Percentiles rank a stretch among this genome's conserved stretches.
These are phyloP conservation scores for Podarcis muralis DNA, from an alignment of 2,113 vertebrate species.

Conservation along the genomic window DNA sequence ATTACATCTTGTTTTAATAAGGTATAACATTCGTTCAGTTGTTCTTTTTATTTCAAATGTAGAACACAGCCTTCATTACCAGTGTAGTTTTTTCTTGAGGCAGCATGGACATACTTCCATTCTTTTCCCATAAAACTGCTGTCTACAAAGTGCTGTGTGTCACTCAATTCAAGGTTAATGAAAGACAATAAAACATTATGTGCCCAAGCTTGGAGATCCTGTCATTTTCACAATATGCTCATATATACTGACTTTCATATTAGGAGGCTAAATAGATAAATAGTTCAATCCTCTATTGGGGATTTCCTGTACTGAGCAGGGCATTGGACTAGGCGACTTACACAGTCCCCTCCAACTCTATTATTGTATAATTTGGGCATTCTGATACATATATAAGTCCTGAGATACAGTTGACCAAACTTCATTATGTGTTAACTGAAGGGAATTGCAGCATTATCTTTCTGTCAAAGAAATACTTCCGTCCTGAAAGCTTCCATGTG, in stretches of 20 bases:
- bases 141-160: background rate
- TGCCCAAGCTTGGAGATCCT: background rate
- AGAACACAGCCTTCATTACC: slow-evolving; percentile 19
- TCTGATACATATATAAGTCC: background rate
- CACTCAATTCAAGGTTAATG: background rate
- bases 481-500: background rate
- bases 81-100: background rate
- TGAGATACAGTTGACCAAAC: background rate
- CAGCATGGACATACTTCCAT: background rate
- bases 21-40: background rate
- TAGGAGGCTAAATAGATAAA: background rate
- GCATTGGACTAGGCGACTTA: background rate
- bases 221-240: background rate
- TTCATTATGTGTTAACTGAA: background rate
- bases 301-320: background rate
- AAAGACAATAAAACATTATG: background rate
- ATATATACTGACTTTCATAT: background rate
- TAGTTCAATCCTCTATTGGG: background rate
- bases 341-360: background rate
- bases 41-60: slow-evolving; percentile 32
- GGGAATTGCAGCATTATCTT: background rate
- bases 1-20: slow-evolving; percentile 24
- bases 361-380: too few relatives aligned
- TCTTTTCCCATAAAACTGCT: background rate
- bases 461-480: background rate